These are phyloP conservation scores for Callyntrura guangdongensis DNA, from an alignment of 2,888 invertebrate genomes.

Conservation along the genomic window DNA sequence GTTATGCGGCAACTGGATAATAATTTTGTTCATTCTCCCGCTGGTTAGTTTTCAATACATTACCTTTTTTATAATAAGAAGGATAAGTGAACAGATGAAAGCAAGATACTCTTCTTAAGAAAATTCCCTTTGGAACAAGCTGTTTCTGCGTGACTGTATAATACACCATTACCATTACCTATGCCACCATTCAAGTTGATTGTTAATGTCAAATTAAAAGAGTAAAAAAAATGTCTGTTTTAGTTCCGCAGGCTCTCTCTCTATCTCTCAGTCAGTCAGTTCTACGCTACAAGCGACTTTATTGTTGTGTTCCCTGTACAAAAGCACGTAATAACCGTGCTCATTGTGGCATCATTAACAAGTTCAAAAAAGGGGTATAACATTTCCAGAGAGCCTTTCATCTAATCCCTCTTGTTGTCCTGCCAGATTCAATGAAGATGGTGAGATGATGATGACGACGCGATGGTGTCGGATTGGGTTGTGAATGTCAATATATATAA, in stretches of 20 bases:
- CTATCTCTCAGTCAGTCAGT: no score
- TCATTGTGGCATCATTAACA: conserved; percentile 48
- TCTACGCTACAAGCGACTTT: not conserved
- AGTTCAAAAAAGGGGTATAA: conserved; percentile 51
- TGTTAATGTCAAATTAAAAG: conserved; percentile 54
- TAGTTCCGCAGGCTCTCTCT: no score
- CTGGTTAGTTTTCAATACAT: conserved; percentile 18
- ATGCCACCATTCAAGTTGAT: not conserved
- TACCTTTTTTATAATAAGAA: not conserved
- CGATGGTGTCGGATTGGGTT: conserved; percentile 15
- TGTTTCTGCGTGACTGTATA: not conserved
- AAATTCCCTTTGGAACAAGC: not conserved
- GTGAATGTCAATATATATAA: conserved; percentile 40
- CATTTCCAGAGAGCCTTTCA: not conserved
- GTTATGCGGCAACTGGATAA: not conserved
- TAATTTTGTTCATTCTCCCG: not conserved
- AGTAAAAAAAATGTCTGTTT: no score
- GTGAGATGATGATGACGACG: not conserved
- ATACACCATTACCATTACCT: not conserved
- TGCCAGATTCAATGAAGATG: not conserved
- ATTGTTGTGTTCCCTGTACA: not conserved
- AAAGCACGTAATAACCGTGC: not conserved
- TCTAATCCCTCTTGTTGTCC: not conserved
- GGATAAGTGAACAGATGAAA: conserved; percentile 4
- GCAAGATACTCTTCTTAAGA: not conserved